Evolutionary conservation across 2,888 invertebrate species (phyloP).

Genomic region (Campoletis raptor): DNA sequence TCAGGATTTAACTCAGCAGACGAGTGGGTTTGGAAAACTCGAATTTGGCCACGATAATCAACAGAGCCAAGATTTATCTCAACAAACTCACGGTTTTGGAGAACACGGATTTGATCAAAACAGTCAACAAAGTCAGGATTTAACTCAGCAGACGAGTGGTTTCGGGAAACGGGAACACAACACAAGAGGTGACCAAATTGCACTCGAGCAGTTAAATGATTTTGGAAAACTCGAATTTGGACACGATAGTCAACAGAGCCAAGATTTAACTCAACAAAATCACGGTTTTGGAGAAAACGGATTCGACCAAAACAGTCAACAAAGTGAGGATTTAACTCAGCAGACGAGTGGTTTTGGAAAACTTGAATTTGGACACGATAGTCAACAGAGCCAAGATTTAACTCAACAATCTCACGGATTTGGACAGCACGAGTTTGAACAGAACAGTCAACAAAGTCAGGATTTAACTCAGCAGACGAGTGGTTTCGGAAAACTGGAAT

Average conservation of each 20-base stretch:
- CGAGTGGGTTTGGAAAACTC: neutral
- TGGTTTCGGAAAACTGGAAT: slow-evolving; percentile 37
- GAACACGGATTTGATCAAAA: slow-evolving; percentile 76
- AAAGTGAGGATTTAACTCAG: slow-evolving; percentile 66
- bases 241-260: slow-evolving; percentile 37
- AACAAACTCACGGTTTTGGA: slow-evolving; percentile 40
- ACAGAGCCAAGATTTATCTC: slow-evolving; percentile 65
- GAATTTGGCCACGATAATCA: slow-evolving; percentile 13
- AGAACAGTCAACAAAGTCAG: slow-evolving; percentile 69
- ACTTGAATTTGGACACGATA: neutral
- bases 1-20: slow-evolving; percentile 61
- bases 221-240: slow-evolving; percentile 69
- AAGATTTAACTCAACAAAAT: slow-evolving; percentile 63
- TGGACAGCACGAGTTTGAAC: slow-evolving; percentile 60
- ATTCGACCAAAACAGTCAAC: slow-evolving; percentile 12
- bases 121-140: slow-evolving; percentile 72
- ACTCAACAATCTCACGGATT: neutral
- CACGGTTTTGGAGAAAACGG: slow-evolving; percentile 31
- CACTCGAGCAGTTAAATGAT: slow-evolving; percentile 15
- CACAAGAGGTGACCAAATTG: neutral
- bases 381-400: slow-evolving; percentile 65
- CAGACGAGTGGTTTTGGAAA: slow-evolving; percentile 65
- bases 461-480: slow-evolving; percentile 25
- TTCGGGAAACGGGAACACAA: slow-evolving; percentile 3
- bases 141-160: slow-evolving; percentile 23